Evolutionary conservation across 2,113 vertebrate species (phyloP).

Genomic region (Ceyx margarethae): DNA sequence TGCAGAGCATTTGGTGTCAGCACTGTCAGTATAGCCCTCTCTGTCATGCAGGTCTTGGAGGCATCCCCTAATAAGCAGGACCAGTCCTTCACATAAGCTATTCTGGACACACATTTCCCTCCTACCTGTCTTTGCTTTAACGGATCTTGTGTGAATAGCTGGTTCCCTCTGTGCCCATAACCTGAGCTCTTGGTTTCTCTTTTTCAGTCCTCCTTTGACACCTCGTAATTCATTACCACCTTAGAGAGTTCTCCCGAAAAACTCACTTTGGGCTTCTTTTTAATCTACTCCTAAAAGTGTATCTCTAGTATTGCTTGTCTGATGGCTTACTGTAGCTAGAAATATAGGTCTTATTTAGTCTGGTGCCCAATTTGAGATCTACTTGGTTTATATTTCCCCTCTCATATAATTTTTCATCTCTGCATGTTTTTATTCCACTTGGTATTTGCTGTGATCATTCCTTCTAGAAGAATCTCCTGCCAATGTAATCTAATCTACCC

Average conservation of each 20-base stretch:
- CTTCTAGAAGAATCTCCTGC: neutral
- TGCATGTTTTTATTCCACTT: neutral
- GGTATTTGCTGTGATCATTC: neutral
- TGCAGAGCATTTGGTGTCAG: neutral
- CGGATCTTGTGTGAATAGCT: neutral
- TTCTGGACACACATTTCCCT: neutral
- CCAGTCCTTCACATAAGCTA: neutral
- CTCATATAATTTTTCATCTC: neutral
- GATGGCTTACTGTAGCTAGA: neutral
- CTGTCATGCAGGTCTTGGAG: neutral
- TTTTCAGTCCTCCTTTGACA: neutral
- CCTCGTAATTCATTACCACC: neutral
- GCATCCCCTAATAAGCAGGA: neutral
- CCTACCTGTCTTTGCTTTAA: neutral
- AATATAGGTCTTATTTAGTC: neutral
- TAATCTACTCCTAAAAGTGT: neutral
- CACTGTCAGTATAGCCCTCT: neutral
- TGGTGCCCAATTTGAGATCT: neutral
- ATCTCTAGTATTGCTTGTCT: neutral
- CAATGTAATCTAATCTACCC: neutral
- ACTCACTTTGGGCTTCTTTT: conserved; percentile 18
- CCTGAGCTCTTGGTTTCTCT: neutral
- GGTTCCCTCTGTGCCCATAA: conserved; percentile 35
- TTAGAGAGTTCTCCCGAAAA: neutral
- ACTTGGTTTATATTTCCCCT: neutral